Conservation (phyloP, 2,113 vertebrate species). For the Labeo rohita region DNA sequence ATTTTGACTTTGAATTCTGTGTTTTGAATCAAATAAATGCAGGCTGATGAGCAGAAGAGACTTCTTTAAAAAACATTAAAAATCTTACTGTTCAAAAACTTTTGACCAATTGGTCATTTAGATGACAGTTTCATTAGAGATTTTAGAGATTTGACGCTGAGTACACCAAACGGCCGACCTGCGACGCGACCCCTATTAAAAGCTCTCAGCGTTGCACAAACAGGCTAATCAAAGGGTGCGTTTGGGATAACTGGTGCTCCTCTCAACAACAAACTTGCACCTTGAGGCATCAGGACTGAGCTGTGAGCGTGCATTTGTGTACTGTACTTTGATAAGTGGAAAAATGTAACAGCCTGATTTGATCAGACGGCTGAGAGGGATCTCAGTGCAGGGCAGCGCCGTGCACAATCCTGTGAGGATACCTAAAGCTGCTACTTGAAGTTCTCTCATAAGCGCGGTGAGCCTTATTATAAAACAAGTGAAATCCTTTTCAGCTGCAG, state of each 20-base stretch:
- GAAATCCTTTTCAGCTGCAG: conserved; percentile 11
- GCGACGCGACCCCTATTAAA: conserved; percentile 64
- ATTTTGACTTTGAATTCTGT: too few species aligned
- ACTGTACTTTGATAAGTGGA: conserved; percentile 27
- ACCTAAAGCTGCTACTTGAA: conserved; percentile 27
- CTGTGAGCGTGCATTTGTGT: conserved; percentile 18
- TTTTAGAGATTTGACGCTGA: conserved; percentile 57
- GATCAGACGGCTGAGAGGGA: conserved; percentile 71
- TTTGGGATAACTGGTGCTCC: conserved; percentile 51
- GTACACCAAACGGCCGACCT: conserved; percentile 56
- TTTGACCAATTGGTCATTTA: not conserved
- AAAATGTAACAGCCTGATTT: conserved; percentile 59
- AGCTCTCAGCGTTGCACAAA: conserved; percentile 56
- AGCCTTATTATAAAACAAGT: not conserved
- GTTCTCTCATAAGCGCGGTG: conserved; percentile 14
- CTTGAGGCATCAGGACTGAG: conserved; percentile 6
- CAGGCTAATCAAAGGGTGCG: conserved; percentile 61
- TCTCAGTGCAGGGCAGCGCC: conserved; percentile 53
- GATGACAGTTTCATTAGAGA: not conserved
- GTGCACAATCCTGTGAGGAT: conserved; percentile 10
- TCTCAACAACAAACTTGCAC: conserved; percentile 29
- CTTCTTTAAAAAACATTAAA: too few species aligned
- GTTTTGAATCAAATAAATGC: too few species aligned
- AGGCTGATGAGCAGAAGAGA: too few species aligned
- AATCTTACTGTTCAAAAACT: too few species aligned